Evolutionary conservation across 2,797 vertebrate genomes (phyloP), one percentile per base, ranked within the genome.

Genomic region (Allobates femoralis): DNA sequence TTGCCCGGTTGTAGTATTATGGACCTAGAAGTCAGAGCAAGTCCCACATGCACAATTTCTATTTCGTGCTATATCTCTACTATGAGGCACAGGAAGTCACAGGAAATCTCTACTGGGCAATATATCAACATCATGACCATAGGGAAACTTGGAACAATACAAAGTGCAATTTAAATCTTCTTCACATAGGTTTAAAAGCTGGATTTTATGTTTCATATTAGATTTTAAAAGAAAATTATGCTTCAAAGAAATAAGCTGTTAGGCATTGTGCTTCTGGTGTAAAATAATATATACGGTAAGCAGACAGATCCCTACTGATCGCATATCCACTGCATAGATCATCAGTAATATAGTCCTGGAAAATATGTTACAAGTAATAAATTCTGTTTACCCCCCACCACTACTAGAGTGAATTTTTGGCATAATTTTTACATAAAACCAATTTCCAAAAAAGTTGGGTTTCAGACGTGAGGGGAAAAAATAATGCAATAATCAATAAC

Each of bases 91-190:
- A 53, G 41, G 28, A 75, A 55, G 12, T n/a, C n/a, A n/a, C 1
- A 62, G 77, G 16, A 1, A 23, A 28, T 26, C 16, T 34, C 41
- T 46, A 78, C 10, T 53, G 26, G 53, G 11, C 8, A 62, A 74
- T 62, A 50, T 37, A 69, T 75, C 79, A 75, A 60, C 58, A 21
- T 26, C 7, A 23, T 58, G 76, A 53, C 18, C 51, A 58, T 26
- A 21, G 67, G 55, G 81, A 75, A 41, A 21, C 53, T 50, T 50
- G 16, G 53, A 74, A 64, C n/a, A 76, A 76, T 76, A 74, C 32
- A 74, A 75, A 75, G 67, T 74, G 71, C 67, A 73, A 83, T 73
- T 73, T 51, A 83, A 74, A 67, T 69, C 62, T n/a, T n/a, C n/a
- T 82, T 56, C 71, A 75, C 53, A 60, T 10, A 74, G 23, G 67